Base-by-base conservation (phyloP, 2,113 vertebrate species). In the Scytalopus superciliaris region DNA sequence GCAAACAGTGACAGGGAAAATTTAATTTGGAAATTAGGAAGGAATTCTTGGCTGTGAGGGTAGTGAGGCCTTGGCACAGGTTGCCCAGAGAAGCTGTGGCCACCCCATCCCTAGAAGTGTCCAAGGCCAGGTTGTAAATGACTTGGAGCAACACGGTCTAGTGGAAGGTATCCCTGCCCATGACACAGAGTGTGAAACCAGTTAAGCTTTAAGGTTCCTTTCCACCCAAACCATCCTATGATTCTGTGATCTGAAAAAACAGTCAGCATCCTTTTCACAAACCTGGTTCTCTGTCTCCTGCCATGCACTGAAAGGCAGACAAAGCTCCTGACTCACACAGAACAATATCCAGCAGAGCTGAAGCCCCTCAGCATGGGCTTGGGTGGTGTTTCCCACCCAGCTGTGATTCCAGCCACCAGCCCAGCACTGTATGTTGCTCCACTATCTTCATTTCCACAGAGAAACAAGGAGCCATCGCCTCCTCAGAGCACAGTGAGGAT, bases 391-490 rank as follows among this genome's bases (percentile, higher is more conserved):
- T 8, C 13, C 45, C 22, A 7, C 18, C 18, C 15, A 10, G 18
- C 75, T 25, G 37, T 3, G 15, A 19, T 3, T 27, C 7, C 76
- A 70, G 73, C 16, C 62, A 16, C 63, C 30, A 35, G 56, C 42
- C 25, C 81, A 66, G 62, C 45, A 37, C 14, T 14, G 37, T 33
- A 12, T 2, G 0, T 40, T 12, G 42, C 30, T 77, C 69, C 7
- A 19, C 31, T 19, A 28, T 1, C 27, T n/a, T 18, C 7, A 5
- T 10, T 19, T 8, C 35, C 23, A 6, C 40, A 1, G 0, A 3
- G 8, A 27, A 19, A 25, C 0, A 7, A 50, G 66, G 44, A 64
- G 27, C 13, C 2, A 2, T 7, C 1, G 0, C 31, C 19, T 15
- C 37, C 12, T 27, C n/a, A 8, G 75, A 19, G 8, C 1, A 0